A percentile compares a stretch with the other conserved stretches of the same genome.
Evolutionary conservation across 2,888 invertebrate species (phyloP).

Genomic region (Pammene aurita): DNA sequence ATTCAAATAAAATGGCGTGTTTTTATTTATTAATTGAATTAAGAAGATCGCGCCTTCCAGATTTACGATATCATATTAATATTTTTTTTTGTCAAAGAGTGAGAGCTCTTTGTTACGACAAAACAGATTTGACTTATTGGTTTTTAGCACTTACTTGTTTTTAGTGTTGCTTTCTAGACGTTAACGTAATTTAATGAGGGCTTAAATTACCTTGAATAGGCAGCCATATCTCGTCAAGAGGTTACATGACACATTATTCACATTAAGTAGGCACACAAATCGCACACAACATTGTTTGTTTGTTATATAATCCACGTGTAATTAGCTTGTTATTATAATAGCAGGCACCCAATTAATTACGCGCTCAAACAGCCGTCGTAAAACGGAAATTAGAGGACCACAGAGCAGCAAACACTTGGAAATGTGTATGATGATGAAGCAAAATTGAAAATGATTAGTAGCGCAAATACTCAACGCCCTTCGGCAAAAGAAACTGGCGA

Average conservation of each 20-base stretch:
- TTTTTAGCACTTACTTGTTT: no score
- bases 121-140: no score
- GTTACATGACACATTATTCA: slow-evolving; percentile 12
- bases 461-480: background rate
- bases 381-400: slow-evolving; percentile 43
- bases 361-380: slow-evolving; percentile 37
- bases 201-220: background rate
- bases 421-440: background rate
- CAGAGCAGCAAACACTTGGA: slow-evolving; percentile 21
- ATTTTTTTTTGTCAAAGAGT: no score
- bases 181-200: background rate
- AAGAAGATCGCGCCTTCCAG: no score
- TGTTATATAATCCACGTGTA: slow-evolving; percentile 34
- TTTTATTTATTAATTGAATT: no score
- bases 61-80: no score
- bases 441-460: background rate
- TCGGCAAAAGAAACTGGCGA: no score
- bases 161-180: no score
- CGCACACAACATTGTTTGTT: slow-evolving; percentile 26
- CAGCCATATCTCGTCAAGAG: background rate
- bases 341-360: slow-evolving; percentile 29
- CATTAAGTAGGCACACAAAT: slow-evolving; percentile 23
- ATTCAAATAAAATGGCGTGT: no score
- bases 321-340: slow-evolving; percentile 30
- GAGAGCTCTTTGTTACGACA: no score